Percentiles rank a stretch among this genome's conserved stretches.
These are phyloP conservation scores for Hydrophis major DNA, from an alignment of 2,797 vertebrate species.

Conservation along the genomic window DNA sequence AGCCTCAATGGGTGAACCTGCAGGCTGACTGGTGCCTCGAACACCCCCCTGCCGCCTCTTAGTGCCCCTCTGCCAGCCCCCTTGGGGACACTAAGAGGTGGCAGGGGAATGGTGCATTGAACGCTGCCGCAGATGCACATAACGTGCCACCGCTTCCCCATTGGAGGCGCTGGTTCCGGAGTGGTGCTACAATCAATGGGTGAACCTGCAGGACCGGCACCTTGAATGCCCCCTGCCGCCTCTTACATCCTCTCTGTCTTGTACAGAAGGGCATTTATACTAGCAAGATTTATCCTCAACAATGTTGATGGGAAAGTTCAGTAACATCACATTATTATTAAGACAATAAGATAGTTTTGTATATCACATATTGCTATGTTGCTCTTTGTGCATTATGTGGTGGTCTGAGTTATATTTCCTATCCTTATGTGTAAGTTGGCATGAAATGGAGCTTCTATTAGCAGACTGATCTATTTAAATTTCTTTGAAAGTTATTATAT, in stretches of 20 bases:
- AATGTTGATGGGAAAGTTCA: not conserved
- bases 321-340: not conserved
- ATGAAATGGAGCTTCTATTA: not conserved
- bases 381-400: not conserved
- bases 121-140: too few species aligned
- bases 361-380: not conserved
- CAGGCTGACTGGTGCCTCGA: too few species aligned
- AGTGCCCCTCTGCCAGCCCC: too few species aligned
- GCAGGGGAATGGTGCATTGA: too few species aligned
- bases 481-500: not conserved
- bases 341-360: not conserved
- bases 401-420: not conserved
- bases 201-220: too few species aligned
- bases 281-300: not conserved
- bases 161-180: too few species aligned
- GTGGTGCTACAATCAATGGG: too few species aligned
- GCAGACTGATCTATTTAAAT: not conserved
- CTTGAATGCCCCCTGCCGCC: too few species aligned
- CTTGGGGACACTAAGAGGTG: too few species aligned
- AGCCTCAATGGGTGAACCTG: too few species aligned
- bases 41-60: too few species aligned
- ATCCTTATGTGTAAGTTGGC: not conserved
- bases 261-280: not conserved
- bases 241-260: not conserved
- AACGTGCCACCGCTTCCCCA: too few species aligned